Evolutionary conservation across 2,797 vertebrate species (phyloP).

Genomic region (Myotis daubentonii): DNA sequence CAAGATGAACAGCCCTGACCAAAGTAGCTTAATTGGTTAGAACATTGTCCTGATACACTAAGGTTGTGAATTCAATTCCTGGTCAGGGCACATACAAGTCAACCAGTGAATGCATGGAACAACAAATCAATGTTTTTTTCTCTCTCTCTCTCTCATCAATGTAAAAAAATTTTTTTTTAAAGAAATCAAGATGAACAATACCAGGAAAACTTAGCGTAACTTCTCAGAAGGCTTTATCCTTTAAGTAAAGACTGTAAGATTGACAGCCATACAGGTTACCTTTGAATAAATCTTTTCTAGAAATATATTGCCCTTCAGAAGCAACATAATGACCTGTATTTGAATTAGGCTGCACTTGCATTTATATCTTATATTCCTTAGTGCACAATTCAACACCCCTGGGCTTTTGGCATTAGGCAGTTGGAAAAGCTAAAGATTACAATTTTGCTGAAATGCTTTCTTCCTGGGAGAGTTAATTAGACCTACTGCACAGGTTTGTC

Average conservation of each 20-base stretch:
- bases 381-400: not conserved
- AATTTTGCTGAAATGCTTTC: not conserved
- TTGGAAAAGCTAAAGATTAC: not conserved
- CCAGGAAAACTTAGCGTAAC: not conserved
- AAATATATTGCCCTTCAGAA: not conserved
- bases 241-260: not conserved
- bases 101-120: not conserved
- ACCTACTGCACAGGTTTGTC: not conserved
- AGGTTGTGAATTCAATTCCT: not conserved
- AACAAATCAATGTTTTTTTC: not conserved
- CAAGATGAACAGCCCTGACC: not conserved
- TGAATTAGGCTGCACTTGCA: not conserved
- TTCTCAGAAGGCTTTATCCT: not conserved
- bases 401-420: not conserved
- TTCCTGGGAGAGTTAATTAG: not conserved
- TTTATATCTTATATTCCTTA: not conserved
- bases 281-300: not conserved
- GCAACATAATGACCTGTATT: not conserved
- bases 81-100: not conserved
- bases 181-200: not conserved
- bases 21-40: not conserved
- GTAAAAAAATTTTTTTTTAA: not conserved
- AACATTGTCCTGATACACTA: not conserved
- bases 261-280: not conserved
- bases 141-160: not conserved